Evolutionary conservation across 2,888 invertebrate species (phyloP).

Genomic region (Microctonus aethiopoides): DNA sequence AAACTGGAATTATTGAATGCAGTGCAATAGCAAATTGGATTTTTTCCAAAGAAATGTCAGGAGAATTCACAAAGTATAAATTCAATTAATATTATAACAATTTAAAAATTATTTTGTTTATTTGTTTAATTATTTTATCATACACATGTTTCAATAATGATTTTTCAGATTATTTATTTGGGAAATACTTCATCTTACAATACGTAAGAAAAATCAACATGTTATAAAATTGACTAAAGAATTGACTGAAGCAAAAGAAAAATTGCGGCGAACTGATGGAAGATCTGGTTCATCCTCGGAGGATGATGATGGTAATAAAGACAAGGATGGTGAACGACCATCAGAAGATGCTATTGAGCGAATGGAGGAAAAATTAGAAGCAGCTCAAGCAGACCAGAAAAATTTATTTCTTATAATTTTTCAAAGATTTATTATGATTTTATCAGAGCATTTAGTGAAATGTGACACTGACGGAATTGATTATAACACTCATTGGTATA

Average conservation of each 20-base stretch:
- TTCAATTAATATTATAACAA: too few relatives aligned
- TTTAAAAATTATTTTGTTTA: too few relatives aligned
- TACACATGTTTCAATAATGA: neutral
- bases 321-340: constrained; percentile 73
- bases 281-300: constrained; percentile 84
- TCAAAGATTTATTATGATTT: constrained; percentile 97
- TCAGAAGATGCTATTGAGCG: constrained; percentile 90
- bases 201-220: constrained; percentile 96
- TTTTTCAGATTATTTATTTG: constrained; percentile 85
- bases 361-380: constrained; percentile 95
- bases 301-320: constrained; percentile 71
- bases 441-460: constrained; percentile 94
- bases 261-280: constrained; percentile 84
- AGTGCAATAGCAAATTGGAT: constrained; percentile 98
- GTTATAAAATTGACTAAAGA: constrained; percentile 86
- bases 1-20: constrained; percentile 97
- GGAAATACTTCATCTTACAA: constrained; percentile 96
- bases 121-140: too few relatives aligned
- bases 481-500: constrained; percentile 95
- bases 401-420: constrained; percentile 96
- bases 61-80: constrained; percentile 85
- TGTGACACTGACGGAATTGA: constrained; percentile 94
- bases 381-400: constrained; percentile 96
- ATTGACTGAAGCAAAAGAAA: constrained; percentile 86
- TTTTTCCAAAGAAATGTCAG: constrained; percentile 93